These are phyloP conservation scores for Medauroidea extradentata DNA, from an alignment of 1,140 invertebrate genomes.

Conservation along the genomic window DNA sequence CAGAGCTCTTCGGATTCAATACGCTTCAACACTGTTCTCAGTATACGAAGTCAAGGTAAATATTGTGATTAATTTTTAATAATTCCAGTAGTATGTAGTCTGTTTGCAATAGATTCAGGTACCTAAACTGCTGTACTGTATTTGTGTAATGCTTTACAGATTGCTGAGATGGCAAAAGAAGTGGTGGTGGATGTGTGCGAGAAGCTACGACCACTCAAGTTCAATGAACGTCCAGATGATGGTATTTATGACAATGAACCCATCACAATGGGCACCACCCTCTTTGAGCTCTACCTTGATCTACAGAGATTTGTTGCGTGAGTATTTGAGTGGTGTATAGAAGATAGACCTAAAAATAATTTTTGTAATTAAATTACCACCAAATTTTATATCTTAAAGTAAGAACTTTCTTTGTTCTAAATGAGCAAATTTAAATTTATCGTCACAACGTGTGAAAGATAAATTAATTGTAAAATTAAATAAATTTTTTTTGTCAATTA, in stretches of 20 bases:
- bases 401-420: too few relatives aligned
- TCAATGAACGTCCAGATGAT: constrained; percentile 5
- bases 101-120: too few relatives aligned
- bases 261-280: constrained; percentile 71
- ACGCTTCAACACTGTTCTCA: constrained; percentile 64
- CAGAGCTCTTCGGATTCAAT: constrained; percentile 64
- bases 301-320: constrained; percentile 77
- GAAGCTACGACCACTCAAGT: constrained; percentile 55
- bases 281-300: constrained; percentile 88
- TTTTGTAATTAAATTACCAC: too few relatives aligned
- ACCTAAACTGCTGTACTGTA: too few relatives aligned
- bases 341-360: too few relatives aligned
- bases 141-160: constrained; percentile 30
- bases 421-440: too few relatives aligned
- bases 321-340: too few relatives aligned
- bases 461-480: too few relatives aligned
- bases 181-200: constrained; percentile 67
- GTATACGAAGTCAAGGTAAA: constrained; percentile 70
- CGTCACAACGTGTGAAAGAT: too few relatives aligned
- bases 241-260: constrained; percentile 46
- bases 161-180: constrained; percentile 64
- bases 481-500: too few relatives aligned
- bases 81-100: background rate
- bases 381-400: too few relatives aligned
- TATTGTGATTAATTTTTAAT: background rate